A percentile compares a stretch with the other conserved stretches of the same genome.
These are phyloP conservation scores for Cremastinae sp. DNA, from an alignment of 2,888 invertebrate species.

Conservation along the genomic window DNA sequence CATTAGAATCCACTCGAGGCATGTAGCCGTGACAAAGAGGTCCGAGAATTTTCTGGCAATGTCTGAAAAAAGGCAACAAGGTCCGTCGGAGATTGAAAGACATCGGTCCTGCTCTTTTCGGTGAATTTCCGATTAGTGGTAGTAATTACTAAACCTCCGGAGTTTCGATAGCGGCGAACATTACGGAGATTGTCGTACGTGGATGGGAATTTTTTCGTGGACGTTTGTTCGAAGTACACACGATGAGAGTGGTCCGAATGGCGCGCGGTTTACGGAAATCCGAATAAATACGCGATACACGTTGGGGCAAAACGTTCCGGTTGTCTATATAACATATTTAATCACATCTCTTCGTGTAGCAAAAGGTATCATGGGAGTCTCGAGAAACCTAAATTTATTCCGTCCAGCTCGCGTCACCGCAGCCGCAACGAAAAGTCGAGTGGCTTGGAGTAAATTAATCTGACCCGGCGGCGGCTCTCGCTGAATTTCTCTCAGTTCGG, in stretches of 20 bases:
- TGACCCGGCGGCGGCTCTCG: conserved; percentile 25
- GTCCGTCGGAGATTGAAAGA: conserved; percentile 24
- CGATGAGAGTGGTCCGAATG: conserved; percentile 3
- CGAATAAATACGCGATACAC: neutral
- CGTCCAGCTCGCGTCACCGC: conserved; percentile 35
- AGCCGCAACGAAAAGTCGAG: conserved; percentile 41
- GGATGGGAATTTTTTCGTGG: neutral
- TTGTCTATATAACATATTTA: conserved; percentile 37
- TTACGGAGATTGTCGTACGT: no score
- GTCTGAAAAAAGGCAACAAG: conserved; percentile 54
- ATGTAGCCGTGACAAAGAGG: conserved; percentile 52
- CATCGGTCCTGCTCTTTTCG: conserved; percentile 43
- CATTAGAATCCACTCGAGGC: conserved; percentile 58
- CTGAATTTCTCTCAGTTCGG: conserved; percentile 12
- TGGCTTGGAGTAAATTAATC: conserved; percentile 53
- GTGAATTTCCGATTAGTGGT: conserved; percentile 19
- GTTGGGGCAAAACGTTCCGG: conserved; percentile 2
- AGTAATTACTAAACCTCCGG: neutral
- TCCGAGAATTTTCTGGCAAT: conserved; percentile 53
- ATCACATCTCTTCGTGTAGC: conserved; percentile 31
- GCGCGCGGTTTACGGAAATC: neutral
- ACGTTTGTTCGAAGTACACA: neutral
- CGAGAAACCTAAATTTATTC: conserved; percentile 44
- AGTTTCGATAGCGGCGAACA: no score
- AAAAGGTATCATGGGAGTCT: conserved; percentile 18